Evolutionary conservation across 2,797 vertebrate genomes (phyloP).

Genomic region (Premnoplex brunnescens): DNA sequence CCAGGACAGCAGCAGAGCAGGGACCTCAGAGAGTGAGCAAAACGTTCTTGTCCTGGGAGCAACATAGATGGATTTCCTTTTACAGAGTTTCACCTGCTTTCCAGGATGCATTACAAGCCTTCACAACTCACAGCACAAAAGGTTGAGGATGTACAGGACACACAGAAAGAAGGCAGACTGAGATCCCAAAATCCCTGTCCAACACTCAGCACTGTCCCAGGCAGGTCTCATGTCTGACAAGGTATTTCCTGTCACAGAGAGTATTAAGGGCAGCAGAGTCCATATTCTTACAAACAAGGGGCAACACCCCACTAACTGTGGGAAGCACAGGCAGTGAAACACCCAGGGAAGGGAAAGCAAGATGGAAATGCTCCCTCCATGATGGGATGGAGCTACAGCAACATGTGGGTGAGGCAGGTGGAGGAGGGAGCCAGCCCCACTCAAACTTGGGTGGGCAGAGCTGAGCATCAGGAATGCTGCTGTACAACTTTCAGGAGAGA

Average conservation of each 20-base stretch:
- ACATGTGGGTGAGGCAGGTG: not conserved
- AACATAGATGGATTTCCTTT: not conserved
- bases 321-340: not conserved
- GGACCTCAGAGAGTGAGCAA: not conserved
- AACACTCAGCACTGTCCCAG: fast-evolving
- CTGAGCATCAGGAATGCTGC: not conserved
- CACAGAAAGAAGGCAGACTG: not conserved
- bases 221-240: not conserved
- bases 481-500: not conserved
- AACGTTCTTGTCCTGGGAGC: not conserved
- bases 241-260: not conserved
- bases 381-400: not conserved
- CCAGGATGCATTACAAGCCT: not conserved
- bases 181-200: not conserved
- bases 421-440: not conserved
- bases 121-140: not conserved
- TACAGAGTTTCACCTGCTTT: not conserved
- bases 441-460: not conserved
- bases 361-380: not conserved
- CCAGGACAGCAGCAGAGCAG: not conserved
- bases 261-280: not conserved
- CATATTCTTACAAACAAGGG: not conserved
- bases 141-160: not conserved
- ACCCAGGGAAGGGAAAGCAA: not conserved
- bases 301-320: not conserved